These are phyloP conservation scores for Anableps anableps DNA, from an alignment of 2,797 vertebrate species.

Conservation along the genomic window DNA sequence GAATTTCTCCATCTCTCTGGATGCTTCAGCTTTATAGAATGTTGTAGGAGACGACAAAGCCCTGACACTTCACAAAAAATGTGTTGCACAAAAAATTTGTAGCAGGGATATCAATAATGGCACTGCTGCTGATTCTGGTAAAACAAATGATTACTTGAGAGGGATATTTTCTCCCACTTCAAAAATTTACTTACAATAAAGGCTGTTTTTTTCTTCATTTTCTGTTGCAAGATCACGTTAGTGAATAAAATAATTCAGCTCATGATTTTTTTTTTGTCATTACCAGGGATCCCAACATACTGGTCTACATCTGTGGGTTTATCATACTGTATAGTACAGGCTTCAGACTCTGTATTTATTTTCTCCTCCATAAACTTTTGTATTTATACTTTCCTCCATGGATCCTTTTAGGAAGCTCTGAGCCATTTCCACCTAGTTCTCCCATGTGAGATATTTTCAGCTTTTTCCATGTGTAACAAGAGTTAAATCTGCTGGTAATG, in stretches of 20 bases:
- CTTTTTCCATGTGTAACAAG: slow-evolving; percentile 25
- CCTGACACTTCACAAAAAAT: background rate
- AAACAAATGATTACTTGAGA: background rate
- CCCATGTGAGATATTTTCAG: slow-evolving; percentile 20
- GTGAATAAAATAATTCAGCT: background rate
- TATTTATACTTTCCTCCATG: slow-evolving; percentile 9
- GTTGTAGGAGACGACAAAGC: too few species aligned
- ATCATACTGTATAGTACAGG: background rate
- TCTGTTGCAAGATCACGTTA: background rate
- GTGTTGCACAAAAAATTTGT: background rate
- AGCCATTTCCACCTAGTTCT: background rate
- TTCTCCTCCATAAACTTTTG: slow-evolving; percentile 22
- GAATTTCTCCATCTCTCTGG: too few species aligned
- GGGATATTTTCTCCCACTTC: background rate
- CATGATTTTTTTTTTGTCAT: background rate
- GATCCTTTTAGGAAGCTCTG: slow-evolving; percentile 30
- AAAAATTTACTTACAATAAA: background rate
- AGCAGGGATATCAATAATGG: background rate
- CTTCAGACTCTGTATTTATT: slow-evolving; percentile 13
- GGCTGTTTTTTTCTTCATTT: background rate
- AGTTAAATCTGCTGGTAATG: slow-evolving; percentile 46
- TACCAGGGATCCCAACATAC: background rate
- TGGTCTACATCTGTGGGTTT: background rate
- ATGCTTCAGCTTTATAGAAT: too few species aligned
- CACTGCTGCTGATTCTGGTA: background rate